Evolutionary conservation across 1,140 invertebrate species (phyloP), one percentile per base, ranked within the genome.

Genomic region (Drosophila asahinai): DNA sequence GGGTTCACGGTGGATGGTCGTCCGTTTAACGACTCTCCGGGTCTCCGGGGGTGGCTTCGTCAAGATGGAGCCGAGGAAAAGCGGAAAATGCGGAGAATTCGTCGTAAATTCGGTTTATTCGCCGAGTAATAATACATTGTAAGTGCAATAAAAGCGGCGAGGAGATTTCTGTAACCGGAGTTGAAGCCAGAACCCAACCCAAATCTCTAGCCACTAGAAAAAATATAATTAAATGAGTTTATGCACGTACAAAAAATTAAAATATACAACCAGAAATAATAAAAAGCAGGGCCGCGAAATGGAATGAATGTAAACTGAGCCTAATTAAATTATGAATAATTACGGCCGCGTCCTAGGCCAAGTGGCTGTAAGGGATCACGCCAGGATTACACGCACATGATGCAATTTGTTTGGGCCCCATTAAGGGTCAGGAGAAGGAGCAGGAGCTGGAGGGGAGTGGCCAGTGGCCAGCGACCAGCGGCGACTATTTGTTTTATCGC

Each of bases 241-340:
- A 91, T 92, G 90, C 90, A 92, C 90, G 90, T 91, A 78, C 86
- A 86, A 65, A 71, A 75, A 73, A 72, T 78, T 82, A 58, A 74
- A 80, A 65, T 65, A 49, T 60, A 63, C 47, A 63, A 77, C 63
- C 73, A 83, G 76, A 86, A 91, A 81, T 86, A 78, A 81, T 67
- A 57, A 61, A 61, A 77, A 51, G 77, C 59, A 65, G 72, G 64
- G 51, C 67, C 63, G 64, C 74, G 63, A 63, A 70, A 47, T 27
- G 67, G 52, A 77, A 68, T 61, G 79, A 86, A 90, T 90, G 86
- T 90, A 90, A 90, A 86, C 86, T 90, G 86, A 90, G 81, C 82
- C 90, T 92, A 90, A 92, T 92, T 92, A 92, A 92, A 92, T 92
- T 92, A 92, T 92, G 90, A 92, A 92, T 92, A 92, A 92, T 92